Evolutionary conservation across 92 coral and sea anemone species (phyloP).

Genomic region (Phenganax subtilis): DNA sequence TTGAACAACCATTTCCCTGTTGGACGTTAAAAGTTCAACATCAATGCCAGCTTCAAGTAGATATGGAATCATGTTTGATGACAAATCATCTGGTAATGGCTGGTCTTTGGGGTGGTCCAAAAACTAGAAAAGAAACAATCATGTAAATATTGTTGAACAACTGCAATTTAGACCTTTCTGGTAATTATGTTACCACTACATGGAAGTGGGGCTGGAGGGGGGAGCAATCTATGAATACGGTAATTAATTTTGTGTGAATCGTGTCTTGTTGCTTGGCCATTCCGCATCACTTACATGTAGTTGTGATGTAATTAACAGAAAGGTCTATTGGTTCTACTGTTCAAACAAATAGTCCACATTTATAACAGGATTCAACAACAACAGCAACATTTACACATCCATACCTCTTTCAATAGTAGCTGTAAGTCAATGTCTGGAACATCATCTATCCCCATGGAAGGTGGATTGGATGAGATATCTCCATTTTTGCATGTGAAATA

Average conservation of each 20-base stretch:
- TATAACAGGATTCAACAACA: neutral
- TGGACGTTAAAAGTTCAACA: too few relatives aligned
- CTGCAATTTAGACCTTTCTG: slow-evolving; percentile 23
- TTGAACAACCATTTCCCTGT: too few relatives aligned
- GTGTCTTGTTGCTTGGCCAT: neutral
- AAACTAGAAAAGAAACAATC: too few relatives aligned
- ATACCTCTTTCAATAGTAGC: neutral
- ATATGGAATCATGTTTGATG: too few relatives aligned
- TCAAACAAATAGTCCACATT: slow-evolving; percentile 35
- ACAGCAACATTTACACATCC: neutral
- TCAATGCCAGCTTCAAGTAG: too few relatives aligned
- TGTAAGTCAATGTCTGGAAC: slow-evolving; percentile 6
- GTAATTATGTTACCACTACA: neutral
- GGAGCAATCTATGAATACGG: neutral
- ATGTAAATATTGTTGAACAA: slow-evolving; percentile 13
- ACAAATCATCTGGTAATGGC: too few relatives aligned
- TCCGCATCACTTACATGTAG: neutral
- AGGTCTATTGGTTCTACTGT: slow-evolving; percentile 23
- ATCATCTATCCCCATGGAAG: neutral
- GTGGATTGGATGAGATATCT: slow-evolving; percentile 8
- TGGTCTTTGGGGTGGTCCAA: too few relatives aligned
- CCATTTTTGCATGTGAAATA: slow-evolving; percentile 6
- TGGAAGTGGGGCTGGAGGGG: neutral
- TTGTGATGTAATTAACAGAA: neutral
- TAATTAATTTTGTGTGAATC: neutral